These are phyloP conservation scores for Xestobium rufovillosum DNA, from an alignment of 2,888 invertebrate genomes.

Conservation along the genomic window DNA sequence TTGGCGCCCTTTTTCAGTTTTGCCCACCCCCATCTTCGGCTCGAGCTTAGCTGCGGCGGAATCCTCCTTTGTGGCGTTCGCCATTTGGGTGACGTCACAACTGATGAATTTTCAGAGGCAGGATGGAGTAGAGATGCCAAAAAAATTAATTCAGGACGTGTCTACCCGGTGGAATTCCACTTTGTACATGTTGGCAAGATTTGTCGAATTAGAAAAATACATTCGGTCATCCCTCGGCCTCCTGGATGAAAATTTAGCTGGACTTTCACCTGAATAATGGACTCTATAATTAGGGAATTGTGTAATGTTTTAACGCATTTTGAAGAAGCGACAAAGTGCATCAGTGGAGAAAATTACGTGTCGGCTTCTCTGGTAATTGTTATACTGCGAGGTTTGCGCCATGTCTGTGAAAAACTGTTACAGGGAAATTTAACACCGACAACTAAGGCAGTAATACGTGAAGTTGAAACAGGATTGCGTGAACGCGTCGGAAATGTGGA, in stretches of 20 bases:
- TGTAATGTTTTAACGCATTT: slow-evolving; percentile 24
- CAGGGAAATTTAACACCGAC: background rate
- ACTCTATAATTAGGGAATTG: no score
- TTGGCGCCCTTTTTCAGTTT: no score
- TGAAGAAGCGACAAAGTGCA: slow-evolving; percentile 23
- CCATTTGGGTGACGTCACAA: background rate
- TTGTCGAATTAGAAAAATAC: slow-evolving; percentile 21
- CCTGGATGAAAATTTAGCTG: slow-evolving; percentile 16
- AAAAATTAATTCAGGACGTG: slow-evolving; percentile 8
- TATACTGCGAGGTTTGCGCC: slow-evolving; percentile 17
- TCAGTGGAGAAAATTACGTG: slow-evolving; percentile 26
- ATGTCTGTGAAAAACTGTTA: slow-evolving; percentile 18
- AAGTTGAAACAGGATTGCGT: no score
- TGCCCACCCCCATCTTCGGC: no score
- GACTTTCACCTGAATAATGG: slow-evolving; percentile 20
- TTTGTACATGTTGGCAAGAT: slow-evolving; percentile 13
- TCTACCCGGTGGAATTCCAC: slow-evolving; percentile 4
- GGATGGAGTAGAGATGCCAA: slow-evolving; percentile 13
- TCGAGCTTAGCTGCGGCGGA: no score
- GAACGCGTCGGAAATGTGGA: slow-evolving; percentile 18
- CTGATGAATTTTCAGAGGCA: slow-evolving; percentile 3
- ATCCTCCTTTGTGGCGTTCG: no score
- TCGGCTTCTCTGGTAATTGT: slow-evolving; percentile 22
- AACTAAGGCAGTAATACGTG: background rate
- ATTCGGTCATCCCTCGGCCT: slow-evolving; percentile 23